Base-by-base conservation (phyloP, 2,113 vertebrate genomes). In the Zapornia atra region DNA sequence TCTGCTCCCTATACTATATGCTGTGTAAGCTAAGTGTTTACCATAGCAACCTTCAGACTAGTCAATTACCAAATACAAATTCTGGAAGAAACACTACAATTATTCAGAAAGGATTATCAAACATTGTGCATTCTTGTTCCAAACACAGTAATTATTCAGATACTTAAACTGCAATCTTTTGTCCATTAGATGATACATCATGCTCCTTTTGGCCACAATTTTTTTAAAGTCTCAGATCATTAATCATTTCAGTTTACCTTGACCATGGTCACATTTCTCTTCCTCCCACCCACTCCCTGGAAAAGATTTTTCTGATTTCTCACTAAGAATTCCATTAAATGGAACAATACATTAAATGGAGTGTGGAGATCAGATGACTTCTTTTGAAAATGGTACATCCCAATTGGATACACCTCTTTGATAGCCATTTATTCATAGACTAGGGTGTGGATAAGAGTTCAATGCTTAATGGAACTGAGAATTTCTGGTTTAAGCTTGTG, bases 81-180 rank as follows among this genome's bases (percentile, higher is more conserved):
- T 88, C 26, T 18, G 50, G 48, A 75, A 92, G 65, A 91, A 98
- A 75, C 36, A 64, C 36, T 86, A 51, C 36, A 85, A 81, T 94
- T 97, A 94, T 97, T 97, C 87, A 96, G 86, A 71, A 79, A 97
- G 57, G 48, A 92, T 97, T 97, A 93, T 91, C 31, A 72, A 95
- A 66, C 5, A 9, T 22, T 73, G 16, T 31, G 12, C 78, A 79
- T 92, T 93, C 82, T 96, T 94, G 59, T 90, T 90, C 92, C 78
- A 96, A 97, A 93, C 70, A 77, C 50, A 88, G 68, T 81, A 97
- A 97, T 98, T 97, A 91, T 94, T 96, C 82, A 92, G 90, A 92
- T 92, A 94, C 33, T 95, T 91, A 95, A 98, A 94, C 73, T 82
- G 64, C 71, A 97, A 93, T 88, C 40, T 84, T 94, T 94, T 95